Base-by-base conservation (phyloP, 1,140 invertebrate genomes). In the Rhagoletis pomonella region DNA sequence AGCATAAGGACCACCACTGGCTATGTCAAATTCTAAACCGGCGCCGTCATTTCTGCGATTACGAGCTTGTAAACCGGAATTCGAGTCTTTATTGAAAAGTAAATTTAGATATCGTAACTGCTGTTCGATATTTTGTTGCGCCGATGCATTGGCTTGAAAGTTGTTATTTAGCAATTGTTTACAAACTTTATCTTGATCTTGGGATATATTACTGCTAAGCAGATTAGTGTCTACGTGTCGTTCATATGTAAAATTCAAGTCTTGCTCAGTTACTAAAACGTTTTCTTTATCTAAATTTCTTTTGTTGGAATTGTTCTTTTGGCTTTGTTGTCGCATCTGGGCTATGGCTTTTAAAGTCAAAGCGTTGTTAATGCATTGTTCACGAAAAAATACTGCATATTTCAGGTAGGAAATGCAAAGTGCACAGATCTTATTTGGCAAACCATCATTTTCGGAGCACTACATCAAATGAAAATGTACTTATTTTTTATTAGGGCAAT, bases 371-470 rank as follows among this genome's bases (percentile, higher is more conserved):
- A 93, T 92, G 85, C 89, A 89, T 85, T 93, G 92, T 86, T 93
- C 91, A 1, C 92, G 89, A 86, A 93, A 93, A 88, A 90, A 93
- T 69, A 90, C 90, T 19, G 92, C 92, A 65, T 93, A 92, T 88
- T 93, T 93, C 19, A 93, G 86, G 87, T 93, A 93, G 19, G 92
- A 93, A 85, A 93, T 92, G 86, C 92, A 93, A 9, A 91, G 81
- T 17, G 92, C 92, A 88, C 92, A 93, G 50, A 93, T 93, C 47
- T 89, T 88, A 2, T 87, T 65, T 0, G 92, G 92, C 50, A 93
- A 86, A 7, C 90, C 90, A 86, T 93, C 92, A 67, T 93, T 90
- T 0, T 89, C 86, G 7, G 90, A 89, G 58, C 90, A 89, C 92
- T 93, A 14, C 0, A n/a, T n/a, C 73, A 50, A 84, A n/a, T 29